phyloP scores from a whole-genome alignment of 2,113 vertebrate species.

The Petrocephalus microphthalmus region DNA sequence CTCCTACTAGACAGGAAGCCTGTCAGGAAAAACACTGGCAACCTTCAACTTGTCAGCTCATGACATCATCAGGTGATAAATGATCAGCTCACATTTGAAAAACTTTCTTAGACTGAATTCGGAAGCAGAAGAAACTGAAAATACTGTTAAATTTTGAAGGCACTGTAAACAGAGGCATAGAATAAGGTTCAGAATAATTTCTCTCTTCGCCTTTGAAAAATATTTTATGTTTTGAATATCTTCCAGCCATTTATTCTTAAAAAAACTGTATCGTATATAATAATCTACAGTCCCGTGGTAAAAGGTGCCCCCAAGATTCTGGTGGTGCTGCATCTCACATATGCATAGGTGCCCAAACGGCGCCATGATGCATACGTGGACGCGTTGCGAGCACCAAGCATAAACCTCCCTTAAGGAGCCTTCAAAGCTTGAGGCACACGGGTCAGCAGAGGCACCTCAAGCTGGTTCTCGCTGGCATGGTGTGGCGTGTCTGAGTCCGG shows the following conservation, averaged over 20 bases:
- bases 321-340: too few relatives aligned
- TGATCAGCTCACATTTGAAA: background rate
- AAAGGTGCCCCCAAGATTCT: too few relatives aligned
- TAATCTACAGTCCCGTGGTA: too few relatives aligned
- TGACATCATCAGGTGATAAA: background rate
- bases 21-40: background rate
- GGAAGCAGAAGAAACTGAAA: background rate
- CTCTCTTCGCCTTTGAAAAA: background rate
- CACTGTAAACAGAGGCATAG: background rate
- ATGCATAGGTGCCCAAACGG: too few relatives aligned
- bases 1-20: background rate
- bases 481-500: background rate
- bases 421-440: background rate
- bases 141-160: background rate
- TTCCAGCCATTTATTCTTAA: too few relatives aligned
- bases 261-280: too few relatives aligned
- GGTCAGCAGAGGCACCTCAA: background rate
- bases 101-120: background rate
- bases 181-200: background rate
- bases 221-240: too few relatives aligned
- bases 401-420: background rate
- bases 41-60: background rate
- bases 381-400: background rate
- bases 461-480: conserved; percentile 19
- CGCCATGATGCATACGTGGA: too few relatives aligned